Evolutionary conservation across 2,888 invertebrate genomes (phyloP), one percentile per base, ranked within the genome.

Genomic region (Rapana venosa): DNA sequence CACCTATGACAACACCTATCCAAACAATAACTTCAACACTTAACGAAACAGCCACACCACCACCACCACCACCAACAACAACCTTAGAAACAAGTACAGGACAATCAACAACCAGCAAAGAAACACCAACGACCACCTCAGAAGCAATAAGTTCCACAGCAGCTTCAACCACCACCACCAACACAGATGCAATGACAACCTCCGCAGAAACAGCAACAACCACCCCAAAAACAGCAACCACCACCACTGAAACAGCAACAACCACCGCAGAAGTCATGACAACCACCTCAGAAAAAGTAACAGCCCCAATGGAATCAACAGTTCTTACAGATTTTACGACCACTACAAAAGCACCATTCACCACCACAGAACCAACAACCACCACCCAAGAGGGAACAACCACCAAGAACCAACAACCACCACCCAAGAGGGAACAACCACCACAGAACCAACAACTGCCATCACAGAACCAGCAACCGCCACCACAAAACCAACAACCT

Each of bases 321-420:
- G 35, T 26, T 22, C 17, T 13, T 22, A 74, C 74, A 74, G 74
- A 74, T 26, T n/a, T n/a, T 26, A 11, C 74, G 8, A 74, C 74
- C 74, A 74, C 74, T n/a, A n/a, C n/a, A 74, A n/a, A n/a, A 74
- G n/a, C 74, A 74, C 74, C 74, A 74, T 47, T 47, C 47, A 74
- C 74, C 74, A 74, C 74, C 13, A n/a, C 74, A 74, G 74, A 30
- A 74, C 0, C 74, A 74, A 2, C 74, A 74, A 74, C 74, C 2
- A 70, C 70, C 70, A 70, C 70, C 20, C 22, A 70, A 70, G 26
- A 20, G 26, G 0, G 22, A 8, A 70, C 70, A 20, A 74, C 74
- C 74, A 74, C 74, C 30, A 74, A 74, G 74, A n/a, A 74, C n/a
- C 74, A 74, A 74, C 74, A 0, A 74, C n/a, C 74, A 74, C 74